Conservation (phyloP, 1,140 invertebrate species). For the Drosophila nasuta region DNA sequence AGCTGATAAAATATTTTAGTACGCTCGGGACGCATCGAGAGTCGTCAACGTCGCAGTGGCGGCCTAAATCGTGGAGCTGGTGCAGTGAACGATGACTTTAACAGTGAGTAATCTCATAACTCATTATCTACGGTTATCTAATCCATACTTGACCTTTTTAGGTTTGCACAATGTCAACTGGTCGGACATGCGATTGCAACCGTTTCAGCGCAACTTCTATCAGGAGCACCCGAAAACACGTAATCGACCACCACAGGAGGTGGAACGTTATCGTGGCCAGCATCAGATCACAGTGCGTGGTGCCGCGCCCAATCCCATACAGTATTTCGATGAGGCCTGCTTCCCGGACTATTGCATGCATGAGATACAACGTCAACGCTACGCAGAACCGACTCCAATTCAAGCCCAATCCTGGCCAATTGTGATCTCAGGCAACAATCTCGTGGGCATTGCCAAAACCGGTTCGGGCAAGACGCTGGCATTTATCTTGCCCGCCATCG, state of each 20-base stretch:
- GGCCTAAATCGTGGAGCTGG: constrained; percentile 43
- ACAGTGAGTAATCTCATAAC: constrained; percentile 27
- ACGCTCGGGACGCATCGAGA: constrained; percentile 42
- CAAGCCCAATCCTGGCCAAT: constrained; percentile 96
- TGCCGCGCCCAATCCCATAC: constrained; percentile 90
- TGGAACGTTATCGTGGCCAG: constrained; percentile 89
- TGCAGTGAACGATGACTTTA: constrained; percentile 41
- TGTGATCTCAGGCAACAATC: constrained; percentile 94
- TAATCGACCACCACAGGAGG: constrained; percentile 89
- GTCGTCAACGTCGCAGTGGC: constrained; percentile 40
- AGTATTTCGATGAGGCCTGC: constrained; percentile 92
- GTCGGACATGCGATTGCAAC: constrained; percentile 88
- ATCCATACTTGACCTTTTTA: constrained; percentile 15
- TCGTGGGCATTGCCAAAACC: constrained; percentile 97
- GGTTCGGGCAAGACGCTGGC: constrained; percentile 95
- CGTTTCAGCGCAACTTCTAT: constrained; percentile 98
- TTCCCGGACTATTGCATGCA: constrained; percentile 91
- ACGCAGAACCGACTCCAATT: constrained; percentile 93
- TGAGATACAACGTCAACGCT: constrained; percentile 88
- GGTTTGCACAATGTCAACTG: constrained; percentile 64
- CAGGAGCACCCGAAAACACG: constrained; percentile 90
- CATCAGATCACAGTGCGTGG: constrained; percentile 94
- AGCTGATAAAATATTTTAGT: constrained; percentile 30
- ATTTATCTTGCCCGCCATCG: constrained; percentile 92
- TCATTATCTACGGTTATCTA: not conserved